Percentiles rank a stretch among this genome's conserved stretches.
These are phyloP conservation scores for Stratiomys singularior DNA, from an alignment of 2,888 invertebrate species.

Conservation along the genomic window DNA sequence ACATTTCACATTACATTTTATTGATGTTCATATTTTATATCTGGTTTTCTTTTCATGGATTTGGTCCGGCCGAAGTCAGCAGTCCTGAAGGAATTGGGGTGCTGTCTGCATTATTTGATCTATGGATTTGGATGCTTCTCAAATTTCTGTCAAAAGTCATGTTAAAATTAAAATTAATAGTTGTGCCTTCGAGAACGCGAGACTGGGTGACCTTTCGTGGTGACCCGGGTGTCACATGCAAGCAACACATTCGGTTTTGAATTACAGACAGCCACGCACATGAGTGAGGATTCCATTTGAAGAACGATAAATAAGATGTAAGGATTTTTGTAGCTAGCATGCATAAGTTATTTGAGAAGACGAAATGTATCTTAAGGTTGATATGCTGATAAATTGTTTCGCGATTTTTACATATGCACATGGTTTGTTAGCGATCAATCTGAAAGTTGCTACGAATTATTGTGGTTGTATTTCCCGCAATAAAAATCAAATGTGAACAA, in stretches of 20 bases:
- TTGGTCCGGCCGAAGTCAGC: not conserved
- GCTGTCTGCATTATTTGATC: constrained; percentile 44
- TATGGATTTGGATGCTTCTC: constrained; percentile 48
- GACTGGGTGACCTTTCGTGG: constrained; percentile 42
- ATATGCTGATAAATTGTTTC: too few species aligned
- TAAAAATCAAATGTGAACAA: too few species aligned
- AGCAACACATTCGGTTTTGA: constrained; percentile 42
- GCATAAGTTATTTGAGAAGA: too few species aligned
- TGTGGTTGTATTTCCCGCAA: too few species aligned
- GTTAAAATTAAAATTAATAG: constrained; percentile 52
- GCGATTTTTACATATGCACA: too few species aligned
- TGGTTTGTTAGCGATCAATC: too few species aligned
- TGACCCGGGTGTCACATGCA: constrained; percentile 21
- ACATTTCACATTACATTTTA: constrained; percentile 21
- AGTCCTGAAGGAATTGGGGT: not conserved
- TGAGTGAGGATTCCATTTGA: not conserved
- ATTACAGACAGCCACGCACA: constrained; percentile 39
- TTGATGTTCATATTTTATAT: constrained; percentile 26
- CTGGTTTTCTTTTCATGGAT: constrained; percentile 1
- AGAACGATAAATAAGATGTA: too few species aligned
- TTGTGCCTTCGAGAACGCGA: constrained; percentile 42
- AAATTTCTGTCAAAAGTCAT: constrained; percentile 52
- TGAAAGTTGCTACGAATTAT: too few species aligned
- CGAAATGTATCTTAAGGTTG: too few species aligned
- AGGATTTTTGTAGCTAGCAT: too few species aligned